Percentiles rank a stretch among this genome's conserved stretches.
Evolutionary conservation across 2,888 invertebrate species (phyloP).

Genomic region (Dryadula phaetusa): DNA sequence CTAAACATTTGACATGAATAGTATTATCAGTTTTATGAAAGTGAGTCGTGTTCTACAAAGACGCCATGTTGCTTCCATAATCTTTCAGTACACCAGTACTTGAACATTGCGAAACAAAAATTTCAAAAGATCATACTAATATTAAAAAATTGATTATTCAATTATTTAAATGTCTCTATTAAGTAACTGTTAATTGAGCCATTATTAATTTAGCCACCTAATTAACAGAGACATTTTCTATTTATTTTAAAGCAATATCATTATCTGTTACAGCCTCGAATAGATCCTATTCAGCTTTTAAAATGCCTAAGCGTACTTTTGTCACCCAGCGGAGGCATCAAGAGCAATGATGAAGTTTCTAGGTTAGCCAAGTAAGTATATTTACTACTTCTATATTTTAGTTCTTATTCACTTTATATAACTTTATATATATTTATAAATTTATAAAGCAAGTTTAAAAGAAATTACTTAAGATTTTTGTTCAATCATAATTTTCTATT

Average conservation of each 20-base stretch:
- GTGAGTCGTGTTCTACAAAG: too few species aligned
- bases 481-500: conserved; percentile 54
- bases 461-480: background rate
- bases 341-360: conserved; percentile 93
- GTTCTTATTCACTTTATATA: background rate
- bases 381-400: background rate
- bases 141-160: too few species aligned
- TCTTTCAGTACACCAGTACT: background rate
- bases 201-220: too few species aligned
- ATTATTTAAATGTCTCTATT: too few species aligned
- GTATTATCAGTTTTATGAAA: background rate
- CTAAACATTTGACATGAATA: background rate
- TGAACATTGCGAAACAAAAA: too few species aligned
- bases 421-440: too few species aligned
- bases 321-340: conserved; percentile 93
- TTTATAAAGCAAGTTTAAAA: background rate
- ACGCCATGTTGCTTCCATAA: conserved; percentile 1
- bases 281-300: conserved; percentile 94
- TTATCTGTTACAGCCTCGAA: conserved; percentile 91
- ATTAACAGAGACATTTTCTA: background rate
- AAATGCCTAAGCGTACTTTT: conserved; percentile 95
- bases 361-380: conserved; percentile 91
- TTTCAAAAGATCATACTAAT: too few species aligned
- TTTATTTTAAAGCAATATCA: background rate
- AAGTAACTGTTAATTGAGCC: too few species aligned